Evolutionary conservation across 2,113 vertebrate species (phyloP).

Genomic region (Pithys albifrons): DNA sequence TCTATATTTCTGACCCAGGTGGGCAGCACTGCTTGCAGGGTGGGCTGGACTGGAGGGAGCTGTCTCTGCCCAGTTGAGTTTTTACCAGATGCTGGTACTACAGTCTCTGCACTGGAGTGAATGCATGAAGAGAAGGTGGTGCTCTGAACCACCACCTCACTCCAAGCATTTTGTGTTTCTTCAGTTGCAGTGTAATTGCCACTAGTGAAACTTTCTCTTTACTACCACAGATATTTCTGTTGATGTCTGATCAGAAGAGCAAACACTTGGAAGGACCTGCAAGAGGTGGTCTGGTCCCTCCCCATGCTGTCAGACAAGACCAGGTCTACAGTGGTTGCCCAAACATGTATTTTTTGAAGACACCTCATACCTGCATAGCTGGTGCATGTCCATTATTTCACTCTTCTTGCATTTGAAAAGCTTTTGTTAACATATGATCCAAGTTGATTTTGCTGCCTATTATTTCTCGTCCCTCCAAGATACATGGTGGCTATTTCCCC

Average conservation of each 20-base stretch:
- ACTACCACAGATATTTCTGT: background rate
- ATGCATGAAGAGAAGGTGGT: background rate
- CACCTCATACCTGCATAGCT: background rate
- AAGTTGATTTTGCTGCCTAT: conserved; percentile 11
- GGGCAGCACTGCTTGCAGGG: background rate
- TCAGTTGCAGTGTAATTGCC: background rate
- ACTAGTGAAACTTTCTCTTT: background rate
- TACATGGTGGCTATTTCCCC: background rate
- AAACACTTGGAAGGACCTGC: background rate
- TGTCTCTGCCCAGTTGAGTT: background rate
- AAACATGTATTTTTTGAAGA: background rate
- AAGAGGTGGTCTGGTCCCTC: background rate
- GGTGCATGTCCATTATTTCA: background rate
- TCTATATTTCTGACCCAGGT: background rate
- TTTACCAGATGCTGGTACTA: background rate
- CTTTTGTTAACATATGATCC: background rate
- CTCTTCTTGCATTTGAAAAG: background rate
- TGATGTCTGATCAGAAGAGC: background rate
- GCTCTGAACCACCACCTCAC: background rate
- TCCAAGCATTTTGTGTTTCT: background rate
- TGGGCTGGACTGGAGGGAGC: background rate
- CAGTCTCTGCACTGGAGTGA: background rate
- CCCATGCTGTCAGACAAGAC: background rate
- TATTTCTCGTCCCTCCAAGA: conserved; percentile 13
- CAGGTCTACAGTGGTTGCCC: background rate